Conservation (phyloP, 2,888 invertebrate genomes). For the Oxytorus armatus region DNA sequence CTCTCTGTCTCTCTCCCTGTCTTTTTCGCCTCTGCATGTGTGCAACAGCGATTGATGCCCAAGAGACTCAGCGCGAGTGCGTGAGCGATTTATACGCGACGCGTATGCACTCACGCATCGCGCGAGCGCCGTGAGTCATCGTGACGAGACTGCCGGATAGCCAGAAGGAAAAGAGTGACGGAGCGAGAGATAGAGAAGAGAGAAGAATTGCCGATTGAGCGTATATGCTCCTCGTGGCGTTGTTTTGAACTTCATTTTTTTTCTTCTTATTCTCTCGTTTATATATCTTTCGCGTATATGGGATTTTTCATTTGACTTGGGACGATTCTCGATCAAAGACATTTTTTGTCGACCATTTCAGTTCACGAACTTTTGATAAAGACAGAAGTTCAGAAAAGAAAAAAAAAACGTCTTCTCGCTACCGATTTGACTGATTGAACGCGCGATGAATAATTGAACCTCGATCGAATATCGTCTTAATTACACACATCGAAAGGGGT, state of each 20-base stretch:
- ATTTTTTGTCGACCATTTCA: too few relatives aligned
- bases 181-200: too few relatives aligned
- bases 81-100: slow-evolving; percentile 76
- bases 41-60: slow-evolving; percentile 73
- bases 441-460: too few relatives aligned
- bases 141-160: slow-evolving; percentile 73
- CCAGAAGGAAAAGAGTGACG: slow-evolving; percentile 43
- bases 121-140: slow-evolving; percentile 73
- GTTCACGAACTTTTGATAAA: too few relatives aligned
- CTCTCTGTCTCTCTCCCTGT: slow-evolving; percentile 10
- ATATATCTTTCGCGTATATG: slow-evolving; percentile 7
- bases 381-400: too few relatives aligned
- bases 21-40: slow-evolving; percentile 30
- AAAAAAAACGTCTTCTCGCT: too few relatives aligned
- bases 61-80: slow-evolving; percentile 69
- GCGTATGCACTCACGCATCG: slow-evolving; percentile 72
- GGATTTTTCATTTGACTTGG: neutral
- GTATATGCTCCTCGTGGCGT: slow-evolving; percentile 8
- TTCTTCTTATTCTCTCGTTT: slow-evolving; percentile 21
- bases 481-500: too few relatives aligned
- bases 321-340: too few relatives aligned
- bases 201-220: neutral
- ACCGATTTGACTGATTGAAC: too few relatives aligned
- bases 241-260: slow-evolving; percentile 11
- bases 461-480: too few relatives aligned